Percentiles rank a stretch among this genome's conserved stretches.
Evolutionary conservation across 2,113 vertebrate genomes (phyloP).

Genomic region (Anarhynchus alexandrinus): DNA sequence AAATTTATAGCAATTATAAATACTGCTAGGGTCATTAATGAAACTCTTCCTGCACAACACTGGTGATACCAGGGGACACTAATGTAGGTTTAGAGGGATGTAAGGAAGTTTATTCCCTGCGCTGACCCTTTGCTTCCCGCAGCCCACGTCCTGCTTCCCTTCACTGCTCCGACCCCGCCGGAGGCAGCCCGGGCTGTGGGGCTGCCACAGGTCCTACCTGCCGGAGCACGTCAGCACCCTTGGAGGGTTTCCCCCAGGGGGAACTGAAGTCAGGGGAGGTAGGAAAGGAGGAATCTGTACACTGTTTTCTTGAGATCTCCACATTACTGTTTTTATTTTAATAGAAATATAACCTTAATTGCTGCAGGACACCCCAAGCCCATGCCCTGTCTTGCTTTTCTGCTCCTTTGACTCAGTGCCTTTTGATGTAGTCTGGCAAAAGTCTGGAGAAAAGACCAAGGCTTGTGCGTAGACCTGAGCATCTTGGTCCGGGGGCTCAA

Average conservation of each 20-base stretch:
- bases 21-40: neutral
- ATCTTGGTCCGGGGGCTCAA: neutral
- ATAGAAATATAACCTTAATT: neutral
- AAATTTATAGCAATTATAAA: neutral
- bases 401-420: neutral
- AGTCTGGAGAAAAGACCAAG: neutral
- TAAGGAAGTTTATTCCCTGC: neutral
- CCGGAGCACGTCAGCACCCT: neutral
- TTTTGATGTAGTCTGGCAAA: neutral
- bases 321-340: neutral
- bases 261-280: neutral
- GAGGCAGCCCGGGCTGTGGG: neutral
- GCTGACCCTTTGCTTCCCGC: neutral
- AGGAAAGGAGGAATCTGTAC: neutral
- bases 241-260: neutral
- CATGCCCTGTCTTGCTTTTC: neutral
- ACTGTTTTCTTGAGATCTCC: neutral
- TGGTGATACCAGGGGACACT: neutral
- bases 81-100: neutral
- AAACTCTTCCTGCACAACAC: neutral
- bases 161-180: rapidly evolving
- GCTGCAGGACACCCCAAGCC: neutral
- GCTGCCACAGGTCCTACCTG: neutral
- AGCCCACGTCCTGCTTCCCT: neutral
- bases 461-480: neutral